A percentile compares a stretch with the other conserved stretches of the same genome.
Conservation (phyloP, 2,113 vertebrate species). For the Daboia siamensis region DNA sequence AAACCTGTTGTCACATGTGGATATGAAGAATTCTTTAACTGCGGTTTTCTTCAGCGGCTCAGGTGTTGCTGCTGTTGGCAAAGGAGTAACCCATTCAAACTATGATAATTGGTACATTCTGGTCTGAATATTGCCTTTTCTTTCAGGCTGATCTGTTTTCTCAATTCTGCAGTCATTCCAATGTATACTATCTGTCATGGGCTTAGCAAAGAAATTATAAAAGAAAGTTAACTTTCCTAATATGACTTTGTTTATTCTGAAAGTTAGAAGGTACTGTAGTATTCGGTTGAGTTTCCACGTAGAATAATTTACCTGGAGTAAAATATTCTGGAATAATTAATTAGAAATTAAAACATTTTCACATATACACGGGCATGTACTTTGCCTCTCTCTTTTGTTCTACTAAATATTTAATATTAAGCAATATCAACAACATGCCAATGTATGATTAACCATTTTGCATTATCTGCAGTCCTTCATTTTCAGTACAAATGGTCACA, state of each 20-base stretch:
- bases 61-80: not conserved
- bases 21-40: not conserved
- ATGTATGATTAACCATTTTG: not conserved
- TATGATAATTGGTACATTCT: not conserved
- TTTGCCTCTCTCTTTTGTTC: not conserved
- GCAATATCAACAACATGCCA: constrained; percentile 25
- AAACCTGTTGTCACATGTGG: not conserved
- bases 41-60: not conserved
- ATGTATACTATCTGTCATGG: not conserved
- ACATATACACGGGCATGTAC: not conserved
- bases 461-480: not conserved
- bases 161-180: not conserved
- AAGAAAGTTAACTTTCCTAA: not conserved
- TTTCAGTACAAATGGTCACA: not conserved
- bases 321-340: not conserved
- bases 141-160: not conserved
- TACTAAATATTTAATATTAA: not conserved
- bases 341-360: not conserved
- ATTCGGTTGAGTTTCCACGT: not conserved
- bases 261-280: not conserved
- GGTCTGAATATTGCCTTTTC: not conserved
- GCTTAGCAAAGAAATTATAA: not conserved
- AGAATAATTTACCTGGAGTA: not conserved
- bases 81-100: not conserved
- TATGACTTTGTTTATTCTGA: not conserved